phyloP scores from a whole-genome alignment of 2,113 vertebrate genomes.

The Trogon melanurus region DNA sequence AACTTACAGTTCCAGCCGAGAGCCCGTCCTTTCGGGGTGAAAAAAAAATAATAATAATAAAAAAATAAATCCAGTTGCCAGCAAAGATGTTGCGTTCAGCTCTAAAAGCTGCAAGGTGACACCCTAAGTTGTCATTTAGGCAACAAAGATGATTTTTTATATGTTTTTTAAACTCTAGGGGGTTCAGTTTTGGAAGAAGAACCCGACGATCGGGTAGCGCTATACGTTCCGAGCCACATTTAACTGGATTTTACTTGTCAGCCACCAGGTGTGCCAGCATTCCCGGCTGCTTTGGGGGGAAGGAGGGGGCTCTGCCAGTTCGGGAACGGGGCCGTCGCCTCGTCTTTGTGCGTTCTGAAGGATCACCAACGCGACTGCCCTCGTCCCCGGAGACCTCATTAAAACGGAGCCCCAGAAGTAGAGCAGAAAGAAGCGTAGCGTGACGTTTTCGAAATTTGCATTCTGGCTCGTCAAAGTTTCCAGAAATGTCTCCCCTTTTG shows the following conservation, averaged over 20 bases:
- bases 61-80: background rate
- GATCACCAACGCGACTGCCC: background rate
- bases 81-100: fast-evolving
- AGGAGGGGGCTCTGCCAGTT: background rate
- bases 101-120: background rate
- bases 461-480: background rate
- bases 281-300: background rate
- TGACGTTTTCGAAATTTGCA: background rate
- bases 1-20: slow-evolving; percentile 2
- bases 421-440: background rate
- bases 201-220: background rate
- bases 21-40: background rate
- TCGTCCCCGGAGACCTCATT: slow-evolving; percentile 18
- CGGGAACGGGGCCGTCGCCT: background rate
- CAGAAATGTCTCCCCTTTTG: background rate
- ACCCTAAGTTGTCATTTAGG: background rate
- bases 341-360: background rate
- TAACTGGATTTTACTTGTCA: background rate
- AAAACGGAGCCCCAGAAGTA: slow-evolving; percentile 2
- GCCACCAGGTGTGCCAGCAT: background rate
- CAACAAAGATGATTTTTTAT: background rate
- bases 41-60: too few species aligned
- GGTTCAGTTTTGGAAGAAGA: background rate
- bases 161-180: too few species aligned
- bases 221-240: fast-evolving